Conservation (phyloP, 2,113 vertebrate genomes). For the Myxocyprinus asiaticus region DNA sequence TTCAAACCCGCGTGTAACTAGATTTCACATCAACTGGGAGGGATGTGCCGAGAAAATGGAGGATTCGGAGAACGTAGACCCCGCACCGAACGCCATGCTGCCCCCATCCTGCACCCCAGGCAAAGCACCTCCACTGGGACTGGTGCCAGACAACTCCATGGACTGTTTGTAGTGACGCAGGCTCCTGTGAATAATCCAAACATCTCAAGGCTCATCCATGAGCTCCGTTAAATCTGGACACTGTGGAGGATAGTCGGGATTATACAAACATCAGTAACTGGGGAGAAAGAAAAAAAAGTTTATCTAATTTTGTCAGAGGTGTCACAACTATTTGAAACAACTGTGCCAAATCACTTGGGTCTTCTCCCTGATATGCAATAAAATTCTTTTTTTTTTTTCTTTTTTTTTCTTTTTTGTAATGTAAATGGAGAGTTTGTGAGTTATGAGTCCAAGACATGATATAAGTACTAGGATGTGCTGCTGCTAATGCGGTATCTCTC, state of each 20-base stretch:
- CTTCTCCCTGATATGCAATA: not conserved
- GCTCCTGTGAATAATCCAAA: slow-evolving; percentile 19
- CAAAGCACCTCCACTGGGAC: slow-evolving; percentile 77
- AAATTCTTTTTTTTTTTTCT: not conserved
- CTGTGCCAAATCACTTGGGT: not conserved
- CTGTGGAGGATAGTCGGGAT: slow-evolving; percentile 2
- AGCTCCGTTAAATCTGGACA: slow-evolving; percentile 28
- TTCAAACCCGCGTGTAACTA: slow-evolving; percentile 88
- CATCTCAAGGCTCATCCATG: slow-evolving; percentile 17
- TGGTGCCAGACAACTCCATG: slow-evolving; percentile 90
- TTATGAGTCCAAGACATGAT: not conserved
- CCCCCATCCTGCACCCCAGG: slow-evolving; percentile 78
- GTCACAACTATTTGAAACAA: not conserved
- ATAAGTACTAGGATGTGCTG: not conserved
- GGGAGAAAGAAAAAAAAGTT: not conserved
- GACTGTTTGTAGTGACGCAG: slow-evolving; percentile 78
- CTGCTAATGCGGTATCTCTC: not conserved
- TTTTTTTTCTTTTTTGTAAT: not conserved
- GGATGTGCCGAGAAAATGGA: slow-evolving; percentile 81
- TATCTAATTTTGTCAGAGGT: not conserved
- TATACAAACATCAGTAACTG: not conserved
- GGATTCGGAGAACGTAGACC: slow-evolving; percentile 85
- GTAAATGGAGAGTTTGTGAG: slow-evolving; percentile 3
- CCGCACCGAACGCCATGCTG: slow-evolving; percentile 76
- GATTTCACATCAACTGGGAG: slow-evolving; percentile 95